These are phyloP conservation scores for Andrena chrysosceles DNA, from an alignment of 2,888 invertebrate genomes.

Conservation along the genomic window DNA sequence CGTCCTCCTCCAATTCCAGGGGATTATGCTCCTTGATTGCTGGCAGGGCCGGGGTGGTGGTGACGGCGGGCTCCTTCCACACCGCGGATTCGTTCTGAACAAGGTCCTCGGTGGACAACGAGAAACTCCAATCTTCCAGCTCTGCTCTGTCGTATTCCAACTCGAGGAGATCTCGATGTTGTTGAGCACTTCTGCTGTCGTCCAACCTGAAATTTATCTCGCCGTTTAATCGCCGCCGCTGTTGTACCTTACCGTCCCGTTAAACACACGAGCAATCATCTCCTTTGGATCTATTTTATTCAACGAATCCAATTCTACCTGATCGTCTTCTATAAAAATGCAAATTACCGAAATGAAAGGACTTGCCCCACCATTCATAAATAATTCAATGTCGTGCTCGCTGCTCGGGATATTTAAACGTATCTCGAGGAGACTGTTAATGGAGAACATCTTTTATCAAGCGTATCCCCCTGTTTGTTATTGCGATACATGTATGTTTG, in stretches of 20 bases:
- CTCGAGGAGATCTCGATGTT: slow-evolving; percentile 89
- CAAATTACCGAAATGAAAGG: neutral
- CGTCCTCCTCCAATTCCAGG: slow-evolving; percentile 90
- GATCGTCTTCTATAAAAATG: neutral
- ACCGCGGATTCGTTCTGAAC: slow-evolving; percentile 84
- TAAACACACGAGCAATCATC: slow-evolving; percentile 1
- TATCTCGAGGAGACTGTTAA: neutral
- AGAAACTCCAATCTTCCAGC: slow-evolving; percentile 92
- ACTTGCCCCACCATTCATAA: neutral
- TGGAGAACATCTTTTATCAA: neutral
- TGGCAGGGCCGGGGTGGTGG: slow-evolving; percentile 88
- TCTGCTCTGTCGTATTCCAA: slow-evolving; percentile 92
- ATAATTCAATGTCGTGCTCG: neutral
- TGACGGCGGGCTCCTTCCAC: slow-evolving; percentile 72
- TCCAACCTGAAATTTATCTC: slow-evolving; percentile 86
- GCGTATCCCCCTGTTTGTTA: neutral
- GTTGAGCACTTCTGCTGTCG: slow-evolving; percentile 90
- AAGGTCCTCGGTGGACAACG: slow-evolving; percentile 90
- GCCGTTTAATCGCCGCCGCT: neutral
- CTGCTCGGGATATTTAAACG: neutral
- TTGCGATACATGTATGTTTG: neutral
- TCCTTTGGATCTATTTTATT: neutral
- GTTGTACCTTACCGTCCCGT: neutral
- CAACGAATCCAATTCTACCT: slow-evolving; percentile 1
- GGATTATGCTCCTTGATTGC: slow-evolving; percentile 91